Evolutionary conservation across 2,888 invertebrate species (phyloP), one percentile per base, ranked within the genome.

Genomic region (Helicoverpa assulta): DNA sequence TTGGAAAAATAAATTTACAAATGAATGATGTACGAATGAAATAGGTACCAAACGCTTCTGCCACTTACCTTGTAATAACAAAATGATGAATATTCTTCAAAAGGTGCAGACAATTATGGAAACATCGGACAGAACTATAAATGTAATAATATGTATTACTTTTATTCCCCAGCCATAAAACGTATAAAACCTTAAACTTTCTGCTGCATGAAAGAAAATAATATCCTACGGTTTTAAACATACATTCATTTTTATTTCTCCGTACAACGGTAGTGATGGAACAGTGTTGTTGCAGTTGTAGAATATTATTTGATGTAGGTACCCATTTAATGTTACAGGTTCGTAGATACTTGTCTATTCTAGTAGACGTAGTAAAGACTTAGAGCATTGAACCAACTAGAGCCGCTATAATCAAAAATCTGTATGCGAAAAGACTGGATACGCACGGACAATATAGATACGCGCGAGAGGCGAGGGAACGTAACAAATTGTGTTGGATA

Each of bases 41-140:
- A n/a, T n/a, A n/a, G n/a, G n/a, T n/a, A n/a, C n/a, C n/a, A n/a
- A 21, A 21, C 21, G 21, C 21, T 21, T 21, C 21, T 14, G n/a
- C 1, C 66, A 21, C 10, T 0, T 10, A 43, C 18, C 8, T 5
- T 5, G 1, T 43, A 12, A 33, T 29, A 50, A 62, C 12, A 29
- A 33, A 33, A 5, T 21, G 6, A 2, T 21, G n/a, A 33, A 73
- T 40, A 1, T 14, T 73, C 18, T 70, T 64, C 65, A 29, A 50
- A 40, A 21, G 58, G 58, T 29, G 10, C 16, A 29, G 47, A 21
- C 57, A 76, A 47, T 29, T 29, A 40, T 10, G 12, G 26, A 53
- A 18, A 54, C 33, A 37, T 19, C 19, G 57, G 0, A 50, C 47
- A 7, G 52, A 57, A 54, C 14, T 50, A 33, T 16, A 43, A 43